phyloP scores from a whole-genome alignment of 2,113 vertebrate genomes.

The Alaudala cheleensis region DNA sequence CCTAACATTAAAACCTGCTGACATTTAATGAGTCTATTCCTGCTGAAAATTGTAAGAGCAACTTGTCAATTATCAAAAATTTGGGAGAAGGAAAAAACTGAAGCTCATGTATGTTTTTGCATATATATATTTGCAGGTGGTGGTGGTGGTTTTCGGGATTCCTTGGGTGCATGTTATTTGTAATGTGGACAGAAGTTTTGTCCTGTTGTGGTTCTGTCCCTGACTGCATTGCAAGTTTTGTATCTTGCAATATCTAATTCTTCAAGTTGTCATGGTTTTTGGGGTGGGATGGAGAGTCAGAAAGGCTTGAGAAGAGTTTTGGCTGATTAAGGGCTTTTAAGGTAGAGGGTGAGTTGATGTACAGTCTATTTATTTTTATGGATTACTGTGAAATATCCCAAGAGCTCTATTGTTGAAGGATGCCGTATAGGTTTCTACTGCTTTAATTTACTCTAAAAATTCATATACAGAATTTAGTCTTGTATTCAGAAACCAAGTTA shows the following conservation, averaged over 20 bases:
- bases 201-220: neutral
- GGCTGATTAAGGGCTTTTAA: neutral
- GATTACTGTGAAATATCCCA: neutral
- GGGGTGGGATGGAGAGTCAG: neutral
- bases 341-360: neutral
- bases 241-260: neutral
- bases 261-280: neutral
- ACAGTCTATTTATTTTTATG: neutral
- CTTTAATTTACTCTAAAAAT: neutral
- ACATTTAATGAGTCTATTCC: neutral
- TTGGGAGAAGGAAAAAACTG: neutral
- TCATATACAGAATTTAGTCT: neutral
- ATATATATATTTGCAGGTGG: neutral
- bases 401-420: neutral
- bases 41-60: neutral
- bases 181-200: neutral
- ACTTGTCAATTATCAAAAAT: neutral
- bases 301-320: neutral
- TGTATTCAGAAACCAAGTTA: neutral
- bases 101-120: neutral
- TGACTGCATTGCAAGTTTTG: neutral
- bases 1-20: neutral
- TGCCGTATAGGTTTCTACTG: neutral
- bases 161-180: neutral
- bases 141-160: neutral